Conservation (phyloP, 2,113 vertebrate species). For the Nothocercus nigrocapillus region DNA sequence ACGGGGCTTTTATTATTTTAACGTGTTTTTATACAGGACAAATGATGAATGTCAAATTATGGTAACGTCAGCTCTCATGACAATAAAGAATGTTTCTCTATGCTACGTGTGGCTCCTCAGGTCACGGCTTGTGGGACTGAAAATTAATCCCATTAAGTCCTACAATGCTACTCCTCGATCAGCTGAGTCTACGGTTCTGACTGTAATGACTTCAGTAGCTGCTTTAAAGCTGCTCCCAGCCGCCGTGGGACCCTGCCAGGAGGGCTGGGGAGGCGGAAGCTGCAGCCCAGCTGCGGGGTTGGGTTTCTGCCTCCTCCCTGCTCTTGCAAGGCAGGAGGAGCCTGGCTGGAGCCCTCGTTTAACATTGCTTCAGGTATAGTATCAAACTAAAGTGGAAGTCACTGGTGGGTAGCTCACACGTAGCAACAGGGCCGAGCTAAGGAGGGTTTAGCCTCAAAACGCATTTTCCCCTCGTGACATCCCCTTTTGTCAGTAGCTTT, state of each 20-base stretch:
- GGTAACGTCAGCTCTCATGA: background rate
- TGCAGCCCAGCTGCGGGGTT: too few species aligned
- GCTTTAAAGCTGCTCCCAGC: background rate
- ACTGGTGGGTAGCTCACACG: rapidly evolving
- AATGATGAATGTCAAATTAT: background rate
- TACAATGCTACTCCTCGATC: rapidly evolving
- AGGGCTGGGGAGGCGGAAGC: too few species aligned
- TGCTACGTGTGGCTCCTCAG: background rate
- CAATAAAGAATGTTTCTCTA: constrained; percentile 34
- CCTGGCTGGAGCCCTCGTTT: rapidly evolving
- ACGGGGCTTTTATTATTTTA: background rate
- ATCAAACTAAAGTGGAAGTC: too few species aligned
- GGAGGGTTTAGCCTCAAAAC: background rate
- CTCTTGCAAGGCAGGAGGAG: background rate
- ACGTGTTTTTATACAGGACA: constrained; percentile 38
- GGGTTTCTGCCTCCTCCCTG: background rate
- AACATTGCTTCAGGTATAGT: background rate
- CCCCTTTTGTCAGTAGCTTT: background rate
- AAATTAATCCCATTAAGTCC: background rate
- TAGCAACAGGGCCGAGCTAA: rapidly evolving
- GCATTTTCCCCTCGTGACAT: background rate
- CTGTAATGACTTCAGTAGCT: background rate
- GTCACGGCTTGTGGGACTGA: rapidly evolving
- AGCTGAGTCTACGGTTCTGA: background rate
- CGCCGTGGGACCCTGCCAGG: background rate